Evolutionary conservation across 2,113 vertebrate genomes (phyloP).

Genomic region (Nasalis larvatus): DNA sequence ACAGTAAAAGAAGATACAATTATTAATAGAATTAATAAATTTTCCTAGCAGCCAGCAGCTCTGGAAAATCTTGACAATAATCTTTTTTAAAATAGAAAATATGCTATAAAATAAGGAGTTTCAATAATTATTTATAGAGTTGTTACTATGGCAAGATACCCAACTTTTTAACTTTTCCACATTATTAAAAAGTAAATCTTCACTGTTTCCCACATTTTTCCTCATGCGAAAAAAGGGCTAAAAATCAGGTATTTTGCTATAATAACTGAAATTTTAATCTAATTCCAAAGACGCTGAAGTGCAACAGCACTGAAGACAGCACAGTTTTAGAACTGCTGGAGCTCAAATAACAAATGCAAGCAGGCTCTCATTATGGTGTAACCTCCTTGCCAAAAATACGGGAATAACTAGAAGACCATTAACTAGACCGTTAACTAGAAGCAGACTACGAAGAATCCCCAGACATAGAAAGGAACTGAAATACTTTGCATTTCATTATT

Average conservation of each 20-base stretch:
- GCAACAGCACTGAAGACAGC: neutral
- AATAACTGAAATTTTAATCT: conserved; percentile 6
- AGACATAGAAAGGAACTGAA: neutral
- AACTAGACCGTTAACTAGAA: neutral
- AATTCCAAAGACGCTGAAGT: neutral
- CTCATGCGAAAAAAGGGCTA: rapidly evolving
- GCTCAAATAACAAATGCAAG: neutral
- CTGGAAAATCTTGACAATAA: neutral
- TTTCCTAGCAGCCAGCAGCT: neutral
- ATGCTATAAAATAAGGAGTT: neutral
- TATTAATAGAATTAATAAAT: neutral
- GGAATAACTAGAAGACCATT: neutral
- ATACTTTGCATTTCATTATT: neutral
- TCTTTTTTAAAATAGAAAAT: neutral
- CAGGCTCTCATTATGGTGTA: neutral
- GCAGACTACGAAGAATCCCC: neutral
- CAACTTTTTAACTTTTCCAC: neutral
- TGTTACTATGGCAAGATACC: neutral
- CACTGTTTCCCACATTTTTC: neutral
- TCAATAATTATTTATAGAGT: neutral
- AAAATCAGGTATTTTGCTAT: neutral
- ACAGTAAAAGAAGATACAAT: neutral
- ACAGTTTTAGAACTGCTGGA: neutral
- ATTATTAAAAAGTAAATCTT: neutral
- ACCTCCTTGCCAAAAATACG: neutral